These are phyloP conservation scores for Pteria penguin DNA, from an alignment of 2,888 invertebrate genomes.

Conservation along the genomic window DNA sequence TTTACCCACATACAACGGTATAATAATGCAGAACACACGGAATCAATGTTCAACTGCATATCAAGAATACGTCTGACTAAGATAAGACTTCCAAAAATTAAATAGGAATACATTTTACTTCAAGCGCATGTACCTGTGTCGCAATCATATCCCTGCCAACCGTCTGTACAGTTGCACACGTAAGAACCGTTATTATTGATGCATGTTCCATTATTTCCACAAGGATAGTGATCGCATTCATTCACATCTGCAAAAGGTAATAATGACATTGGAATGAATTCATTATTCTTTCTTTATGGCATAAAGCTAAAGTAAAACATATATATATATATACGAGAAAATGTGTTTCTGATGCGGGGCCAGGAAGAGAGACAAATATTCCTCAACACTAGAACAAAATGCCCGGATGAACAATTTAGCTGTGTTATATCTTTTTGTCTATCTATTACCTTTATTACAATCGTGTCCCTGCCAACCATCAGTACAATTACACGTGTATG, in stretches of 20 bases:
- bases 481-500: slow-evolving; percentile 34
- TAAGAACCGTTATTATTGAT: slow-evolving; percentile 54
- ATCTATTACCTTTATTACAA: slow-evolving; percentile 7
- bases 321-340: too few relatives aligned
- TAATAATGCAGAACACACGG: too few relatives aligned
- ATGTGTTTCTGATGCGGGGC: too few relatives aligned
- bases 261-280: too few relatives aligned
- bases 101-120: too few relatives aligned
- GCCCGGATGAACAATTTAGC: too few relatives aligned
- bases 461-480: slow-evolving; percentile 32
- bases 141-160: slow-evolving; percentile 52
- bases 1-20: background rate
- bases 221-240: slow-evolving; percentile 50
- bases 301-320: too few relatives aligned
- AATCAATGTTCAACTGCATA: background rate
- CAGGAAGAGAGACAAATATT: too few relatives aligned
- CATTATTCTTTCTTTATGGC: background rate
- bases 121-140: slow-evolving; percentile 32
- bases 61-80: background rate
- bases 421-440: too few relatives aligned
- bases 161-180: slow-evolving; percentile 51
- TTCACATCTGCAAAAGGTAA: slow-evolving; percentile 52
- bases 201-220: slow-evolving; percentile 56
- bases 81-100: too few relatives aligned
- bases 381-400: too few relatives aligned